Percentiles rank a stretch among this genome's conserved stretches.
These are phyloP conservation scores for Charanyca ferruginea DNA, from an alignment of 2,888 invertebrate species.

Conservation along the genomic window DNA sequence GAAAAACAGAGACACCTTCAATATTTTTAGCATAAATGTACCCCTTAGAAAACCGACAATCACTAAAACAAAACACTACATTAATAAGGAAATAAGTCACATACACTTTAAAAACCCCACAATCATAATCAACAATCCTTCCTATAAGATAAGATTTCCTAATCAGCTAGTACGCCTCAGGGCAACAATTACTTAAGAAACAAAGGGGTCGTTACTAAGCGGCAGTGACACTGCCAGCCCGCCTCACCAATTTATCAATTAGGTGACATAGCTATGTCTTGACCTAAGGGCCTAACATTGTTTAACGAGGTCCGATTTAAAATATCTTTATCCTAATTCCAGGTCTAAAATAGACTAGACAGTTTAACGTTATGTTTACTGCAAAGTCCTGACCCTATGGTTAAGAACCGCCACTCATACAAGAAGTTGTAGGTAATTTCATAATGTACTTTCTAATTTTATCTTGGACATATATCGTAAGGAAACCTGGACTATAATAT, in stretches of 20 bases:
- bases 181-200: conserved; percentile 45
- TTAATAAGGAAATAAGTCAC: neutral
- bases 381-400: too few species aligned
- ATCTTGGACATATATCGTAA: too few species aligned
- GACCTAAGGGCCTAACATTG: conserved; percentile 41
- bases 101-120: neutral
- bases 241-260: conserved; percentile 56
- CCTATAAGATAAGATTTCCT: conserved; percentile 37
- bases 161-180: conserved; percentile 35
- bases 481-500: too few species aligned
- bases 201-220: conserved; percentile 55
- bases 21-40: too few species aligned
- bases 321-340: conserved; percentile 39
- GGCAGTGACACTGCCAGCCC: conserved; percentile 38
- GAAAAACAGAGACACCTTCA: too few species aligned
- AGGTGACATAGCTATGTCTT: conserved; percentile 40
- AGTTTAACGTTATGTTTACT: conserved; percentile 1
- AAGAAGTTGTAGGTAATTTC: too few species aligned
- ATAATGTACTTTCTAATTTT: too few species aligned
- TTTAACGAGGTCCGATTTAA: conserved; percentile 23
- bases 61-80: neutral
- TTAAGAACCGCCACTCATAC: too few species aligned
- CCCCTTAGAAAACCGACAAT: too few species aligned
- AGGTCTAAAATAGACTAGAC: neutral
- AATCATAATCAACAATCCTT: neutral